A percentile compares a stretch with the other conserved stretches of the same genome.
These are phyloP conservation scores for Cheirogaleus medius DNA, from an alignment of 2,113 vertebrate species.

Conservation along the genomic window DNA sequence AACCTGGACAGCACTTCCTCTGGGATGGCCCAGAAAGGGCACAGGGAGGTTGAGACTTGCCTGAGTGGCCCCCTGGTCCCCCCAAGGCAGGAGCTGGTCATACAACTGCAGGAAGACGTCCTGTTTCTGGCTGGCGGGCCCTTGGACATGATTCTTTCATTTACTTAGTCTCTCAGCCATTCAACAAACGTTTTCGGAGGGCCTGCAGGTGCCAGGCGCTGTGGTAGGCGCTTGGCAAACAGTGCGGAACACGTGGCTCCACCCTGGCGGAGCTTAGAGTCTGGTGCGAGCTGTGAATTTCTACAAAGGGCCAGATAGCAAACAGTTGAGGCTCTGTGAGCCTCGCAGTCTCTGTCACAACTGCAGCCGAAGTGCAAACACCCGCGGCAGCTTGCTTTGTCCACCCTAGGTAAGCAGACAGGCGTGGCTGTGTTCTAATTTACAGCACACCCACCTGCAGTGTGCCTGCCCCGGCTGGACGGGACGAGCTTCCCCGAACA, in stretches of 20 bases:
- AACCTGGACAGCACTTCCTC: not conserved
- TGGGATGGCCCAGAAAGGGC: not conserved
- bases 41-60: not conserved
- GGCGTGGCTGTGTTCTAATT: not conserved
- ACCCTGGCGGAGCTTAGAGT: too few species aligned
- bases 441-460: not conserved
- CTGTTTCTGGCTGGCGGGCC: not conserved
- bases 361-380: not conserved
- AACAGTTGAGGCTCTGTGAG: not conserved
- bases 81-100: not conserved
- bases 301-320: not conserved
- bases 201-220: not conserved
- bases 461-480: not conserved
- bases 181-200: not conserved
- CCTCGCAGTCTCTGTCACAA: rapidly evolving
- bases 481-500: not conserved
- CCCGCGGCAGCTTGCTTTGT: not conserved
- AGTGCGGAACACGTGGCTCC: rapidly evolving
- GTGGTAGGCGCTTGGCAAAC: not conserved
- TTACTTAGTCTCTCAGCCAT: not conserved
- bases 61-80: rapidly evolving
- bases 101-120: not conserved
- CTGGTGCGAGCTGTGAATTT: rapidly evolving
- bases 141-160: not conserved
- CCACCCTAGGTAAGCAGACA: not conserved